These are phyloP conservation scores for Xanthia togata DNA, from an alignment of 2,888 invertebrate genomes.

Conservation along the genomic window DNA sequence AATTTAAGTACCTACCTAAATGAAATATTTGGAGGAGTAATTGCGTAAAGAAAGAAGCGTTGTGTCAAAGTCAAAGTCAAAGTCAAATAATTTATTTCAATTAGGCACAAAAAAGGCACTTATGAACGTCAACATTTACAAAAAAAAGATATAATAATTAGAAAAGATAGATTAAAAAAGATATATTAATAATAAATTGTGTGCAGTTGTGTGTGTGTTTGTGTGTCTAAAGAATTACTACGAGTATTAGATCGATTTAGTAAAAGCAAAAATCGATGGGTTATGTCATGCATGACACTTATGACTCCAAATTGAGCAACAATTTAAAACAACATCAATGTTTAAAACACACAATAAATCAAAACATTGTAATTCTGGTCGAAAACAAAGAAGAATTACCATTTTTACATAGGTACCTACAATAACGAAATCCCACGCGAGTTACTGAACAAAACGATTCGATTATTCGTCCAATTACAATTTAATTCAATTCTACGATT, in stretches of 20 bases:
- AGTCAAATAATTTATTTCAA: too few species aligned
- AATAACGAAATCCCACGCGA: conserved; percentile 49
- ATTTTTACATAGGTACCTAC: conserved; percentile 28
- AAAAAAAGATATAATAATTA: too few species aligned
- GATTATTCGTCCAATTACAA: conserved; percentile 60
- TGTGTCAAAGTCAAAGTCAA: too few species aligned
- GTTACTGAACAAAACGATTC: conserved; percentile 42
- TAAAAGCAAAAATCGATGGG: not conserved
- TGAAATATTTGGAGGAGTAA: too few species aligned
- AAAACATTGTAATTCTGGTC: not conserved
- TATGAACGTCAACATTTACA: too few species aligned
- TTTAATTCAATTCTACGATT: conserved; percentile 55
- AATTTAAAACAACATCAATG: not conserved
- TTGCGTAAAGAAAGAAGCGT: not conserved
- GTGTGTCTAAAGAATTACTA: not conserved
- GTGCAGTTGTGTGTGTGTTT: too few species aligned
- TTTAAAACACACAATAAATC: conserved; percentile 4
- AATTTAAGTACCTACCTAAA: too few species aligned
- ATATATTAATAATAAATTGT: too few species aligned
- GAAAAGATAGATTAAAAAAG: too few species aligned
- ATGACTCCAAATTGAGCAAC: not conserved
- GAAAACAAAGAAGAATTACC: conserved; percentile 33
- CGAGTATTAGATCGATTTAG: not conserved
- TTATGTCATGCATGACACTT: too few species aligned
- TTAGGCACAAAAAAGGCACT: too few species aligned